Evolutionary conservation across 2,113 vertebrate genomes (phyloP).

Genomic region (Atlantisia rogersi): DNA sequence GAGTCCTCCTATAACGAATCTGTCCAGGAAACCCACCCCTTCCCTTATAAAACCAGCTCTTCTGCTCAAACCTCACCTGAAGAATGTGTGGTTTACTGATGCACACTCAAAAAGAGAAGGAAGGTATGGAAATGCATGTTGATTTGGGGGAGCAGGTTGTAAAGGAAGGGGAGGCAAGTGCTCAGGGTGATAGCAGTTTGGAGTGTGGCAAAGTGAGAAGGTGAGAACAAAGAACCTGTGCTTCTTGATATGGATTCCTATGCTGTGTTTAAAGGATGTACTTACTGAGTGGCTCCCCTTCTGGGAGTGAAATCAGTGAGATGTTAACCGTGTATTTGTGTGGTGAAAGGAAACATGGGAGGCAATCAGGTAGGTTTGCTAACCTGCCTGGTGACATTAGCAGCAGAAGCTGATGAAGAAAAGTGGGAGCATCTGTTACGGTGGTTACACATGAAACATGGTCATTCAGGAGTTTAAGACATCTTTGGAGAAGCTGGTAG

Average conservation of each 20-base stretch:
- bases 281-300: neutral
- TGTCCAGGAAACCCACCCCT: neutral
- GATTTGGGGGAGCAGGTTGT: neutral
- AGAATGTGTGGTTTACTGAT: neutral
- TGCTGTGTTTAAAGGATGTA: neutral
- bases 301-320: neutral
- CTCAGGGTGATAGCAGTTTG: neutral
- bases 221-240: neutral
- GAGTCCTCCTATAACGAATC: too few species aligned
- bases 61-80: neutral
- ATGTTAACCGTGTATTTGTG: neutral
- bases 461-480: neutral
- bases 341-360: neutral
- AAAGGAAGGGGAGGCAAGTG: neutral
- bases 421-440: neutral
- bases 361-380: neutral
- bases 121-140: neutral
- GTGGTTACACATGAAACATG: neutral
- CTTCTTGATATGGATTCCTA: neutral
- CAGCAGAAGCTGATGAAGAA: neutral
- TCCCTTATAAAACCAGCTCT: neutral
- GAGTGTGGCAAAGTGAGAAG: neutral
- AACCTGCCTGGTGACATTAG: neutral
- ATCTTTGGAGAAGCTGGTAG: neutral
- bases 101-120: neutral